These are phyloP conservation scores for Zapus hudsonius DNA, from an alignment of 2,113 vertebrate species.

Conservation along the genomic window DNA sequence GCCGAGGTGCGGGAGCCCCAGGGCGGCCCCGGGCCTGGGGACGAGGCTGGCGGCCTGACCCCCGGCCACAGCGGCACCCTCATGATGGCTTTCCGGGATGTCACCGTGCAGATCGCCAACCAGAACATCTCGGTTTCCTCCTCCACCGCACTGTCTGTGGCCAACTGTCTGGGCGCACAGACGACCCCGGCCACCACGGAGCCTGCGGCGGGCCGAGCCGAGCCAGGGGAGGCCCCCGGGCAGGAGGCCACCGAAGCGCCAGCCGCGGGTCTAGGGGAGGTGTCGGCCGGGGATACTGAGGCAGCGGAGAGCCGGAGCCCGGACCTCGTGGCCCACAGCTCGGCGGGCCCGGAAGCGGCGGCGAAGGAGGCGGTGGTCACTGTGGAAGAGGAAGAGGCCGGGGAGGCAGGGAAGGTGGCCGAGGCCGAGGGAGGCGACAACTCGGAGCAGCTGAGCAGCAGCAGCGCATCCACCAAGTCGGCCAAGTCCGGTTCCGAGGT, in stretches of 20 bases:
- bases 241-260: conserved; percentile 52
- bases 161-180: conserved; percentile 88
- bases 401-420: conserved; percentile 81
- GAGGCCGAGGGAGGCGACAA: conserved; percentile 85
- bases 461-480: conserved; percentile 91
- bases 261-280: conserved; percentile 55
- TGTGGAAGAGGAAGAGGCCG: not conserved
- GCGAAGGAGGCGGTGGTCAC: not conserved
- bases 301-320: conserved; percentile 9
- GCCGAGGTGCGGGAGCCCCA: conserved; percentile 87
- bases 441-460: conserved; percentile 91
- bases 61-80: conserved; percentile 95
- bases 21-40: conserved; percentile 82
- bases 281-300: no score
- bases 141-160: conserved; percentile 93
- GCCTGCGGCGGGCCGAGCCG: conserved; percentile 51
- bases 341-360: not conserved
- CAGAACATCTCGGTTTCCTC: conserved; percentile 98
- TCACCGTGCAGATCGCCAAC: conserved; percentile 98
- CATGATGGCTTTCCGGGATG: conserved; percentile 98
- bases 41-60: conserved; percentile 88
- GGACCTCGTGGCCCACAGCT: conserved; percentile 51
- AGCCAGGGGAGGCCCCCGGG: conserved; percentile 41
- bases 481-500: conserved; percentile 90
- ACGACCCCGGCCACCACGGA: conserved; percentile 60